Evolutionary conservation across 2,113 vertebrate genomes (phyloP).

Genomic region (Turnix velox): DNA sequence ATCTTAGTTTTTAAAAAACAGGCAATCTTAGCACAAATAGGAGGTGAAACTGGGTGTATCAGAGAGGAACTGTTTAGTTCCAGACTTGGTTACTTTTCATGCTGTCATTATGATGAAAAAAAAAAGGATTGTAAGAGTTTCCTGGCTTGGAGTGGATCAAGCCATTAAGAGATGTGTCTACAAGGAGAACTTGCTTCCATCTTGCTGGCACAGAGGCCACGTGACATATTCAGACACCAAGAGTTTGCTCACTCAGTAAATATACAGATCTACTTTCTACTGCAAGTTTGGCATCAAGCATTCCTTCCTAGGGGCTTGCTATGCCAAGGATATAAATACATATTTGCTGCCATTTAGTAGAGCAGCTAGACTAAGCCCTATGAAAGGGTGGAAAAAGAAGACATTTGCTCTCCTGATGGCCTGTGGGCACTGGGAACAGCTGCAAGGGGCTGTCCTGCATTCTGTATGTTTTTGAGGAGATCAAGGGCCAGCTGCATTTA

Average conservation of each 20-base stretch:
- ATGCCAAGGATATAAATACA: constrained; percentile 28
- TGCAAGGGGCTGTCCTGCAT: neutral
- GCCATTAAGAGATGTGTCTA: neutral
- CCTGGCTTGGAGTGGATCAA: neutral
- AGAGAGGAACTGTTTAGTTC: neutral
- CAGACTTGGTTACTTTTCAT: neutral
- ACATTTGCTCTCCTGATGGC: neutral
- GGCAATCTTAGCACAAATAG: neutral
- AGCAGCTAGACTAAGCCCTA: constrained; percentile 43
- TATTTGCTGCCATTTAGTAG: constrained; percentile 55
- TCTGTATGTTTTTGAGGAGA: neutral
- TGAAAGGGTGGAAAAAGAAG: neutral
- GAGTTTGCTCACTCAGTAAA: constrained; percentile 65
- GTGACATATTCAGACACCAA: constrained; percentile 57
- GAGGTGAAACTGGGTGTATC: neutral
- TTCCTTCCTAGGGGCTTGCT: constrained; percentile 52
- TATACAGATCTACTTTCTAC: constrained; percentile 67
- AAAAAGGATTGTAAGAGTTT: neutral
- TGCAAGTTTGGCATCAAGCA: constrained; percentile 64
- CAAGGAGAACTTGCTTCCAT: neutral
- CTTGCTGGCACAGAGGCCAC: constrained; percentile 36
- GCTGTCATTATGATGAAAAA: neutral
- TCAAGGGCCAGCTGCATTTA: neutral
- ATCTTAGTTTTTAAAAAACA: neutral
- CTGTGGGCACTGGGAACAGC: constrained; percentile 19